Evolutionary conservation across 2,888 invertebrate species (phyloP).

Genomic region (Tetranychus piercei): DNA sequence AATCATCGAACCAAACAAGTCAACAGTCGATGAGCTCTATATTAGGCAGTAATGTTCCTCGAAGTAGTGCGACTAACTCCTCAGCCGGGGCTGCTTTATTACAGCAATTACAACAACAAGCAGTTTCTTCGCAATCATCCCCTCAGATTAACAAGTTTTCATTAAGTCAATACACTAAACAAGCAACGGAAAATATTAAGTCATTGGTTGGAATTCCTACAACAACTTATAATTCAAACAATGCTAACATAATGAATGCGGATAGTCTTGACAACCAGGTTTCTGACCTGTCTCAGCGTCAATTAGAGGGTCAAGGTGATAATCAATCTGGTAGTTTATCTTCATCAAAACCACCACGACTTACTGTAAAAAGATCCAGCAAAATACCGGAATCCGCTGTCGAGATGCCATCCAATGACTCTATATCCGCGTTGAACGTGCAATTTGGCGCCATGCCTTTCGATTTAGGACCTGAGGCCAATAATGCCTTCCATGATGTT

Average conservation of each 20-base stretch:
- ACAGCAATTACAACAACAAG: slow-evolving; percentile 16
- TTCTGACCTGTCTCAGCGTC: background rate
- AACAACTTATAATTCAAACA: slow-evolving; percentile 10
- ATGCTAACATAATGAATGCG: slow-evolving; percentile 12
- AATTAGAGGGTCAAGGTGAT: background rate
- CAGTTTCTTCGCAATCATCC: slow-evolving; percentile 4
- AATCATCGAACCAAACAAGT: slow-evolving; percentile 6
- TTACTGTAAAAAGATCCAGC: slow-evolving; percentile 9
- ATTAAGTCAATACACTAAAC: slow-evolving; percentile 31
- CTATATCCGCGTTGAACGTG: slow-evolving; percentile 56
- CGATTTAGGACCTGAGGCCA: slow-evolving; percentile 24
- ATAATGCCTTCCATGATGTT: slow-evolving; percentile 17
- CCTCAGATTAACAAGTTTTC: background rate
- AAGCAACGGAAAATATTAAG: slow-evolving; percentile 40
- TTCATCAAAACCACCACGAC: background rate
- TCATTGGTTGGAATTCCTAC: slow-evolving; percentile 35
- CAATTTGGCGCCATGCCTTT: slow-evolving; percentile 74
- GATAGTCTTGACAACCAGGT: slow-evolving; percentile 15
- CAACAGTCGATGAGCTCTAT: slow-evolving; percentile 15
- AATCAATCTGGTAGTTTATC: slow-evolving; percentile 2
- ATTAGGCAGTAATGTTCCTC: background rate
- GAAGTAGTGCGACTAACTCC: background rate
- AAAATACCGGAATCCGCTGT: slow-evolving; percentile 82
- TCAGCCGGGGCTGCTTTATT: slow-evolving; percentile 17
- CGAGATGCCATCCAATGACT: slow-evolving; percentile 83